A percentile compares a stretch with the other conserved stretches of the same genome.
Evolutionary conservation across 2,888 invertebrate genomes (phyloP).

Genomic region (Lasioglossum figueresi): DNA sequence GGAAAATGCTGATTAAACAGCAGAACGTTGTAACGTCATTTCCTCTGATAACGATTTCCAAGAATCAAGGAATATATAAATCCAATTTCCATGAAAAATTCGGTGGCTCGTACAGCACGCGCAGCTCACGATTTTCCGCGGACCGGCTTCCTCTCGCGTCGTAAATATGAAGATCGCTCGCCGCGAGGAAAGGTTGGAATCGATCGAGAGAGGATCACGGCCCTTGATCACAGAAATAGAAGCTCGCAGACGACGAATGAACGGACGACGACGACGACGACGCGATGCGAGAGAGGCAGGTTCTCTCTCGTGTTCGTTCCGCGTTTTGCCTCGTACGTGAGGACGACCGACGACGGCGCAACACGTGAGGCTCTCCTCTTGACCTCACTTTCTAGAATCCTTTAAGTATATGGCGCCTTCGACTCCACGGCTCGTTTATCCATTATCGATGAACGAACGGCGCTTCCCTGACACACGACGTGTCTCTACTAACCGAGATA

Average conservation of each 20-base stretch:
- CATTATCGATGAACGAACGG: constrained; percentile 63
- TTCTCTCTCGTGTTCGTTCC: constrained; percentile 28
- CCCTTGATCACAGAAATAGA: constrained; percentile 39
- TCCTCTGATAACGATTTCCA: no score
- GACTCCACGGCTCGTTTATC: constrained; percentile 61
- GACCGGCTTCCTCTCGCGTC: background rate
- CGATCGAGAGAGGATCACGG: constrained; percentile 22
- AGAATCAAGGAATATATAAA: no score
- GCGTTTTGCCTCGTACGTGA: constrained; percentile 18
- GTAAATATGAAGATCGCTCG: constrained; percentile 41
- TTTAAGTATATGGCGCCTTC: constrained; percentile 71
- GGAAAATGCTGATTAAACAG: no score
- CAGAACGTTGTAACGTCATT: no score
- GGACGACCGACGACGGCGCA: constrained; percentile 31
- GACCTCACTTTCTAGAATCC: constrained; percentile 78
- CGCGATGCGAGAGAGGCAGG: constrained; percentile 10
- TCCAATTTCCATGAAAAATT: background rate
- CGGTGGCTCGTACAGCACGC: background rate
- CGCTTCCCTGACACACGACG: constrained; percentile 55
- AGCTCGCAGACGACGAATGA: constrained; percentile 9
- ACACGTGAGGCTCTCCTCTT: constrained; percentile 66
- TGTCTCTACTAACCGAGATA: constrained; percentile 66
- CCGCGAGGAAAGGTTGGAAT: constrained; percentile 24
- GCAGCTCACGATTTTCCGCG: background rate
- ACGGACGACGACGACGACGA: constrained; percentile 6